Evolutionary conservation across 2,113 vertebrate species (phyloP).

Genomic region (Serinus canaria): DNA sequence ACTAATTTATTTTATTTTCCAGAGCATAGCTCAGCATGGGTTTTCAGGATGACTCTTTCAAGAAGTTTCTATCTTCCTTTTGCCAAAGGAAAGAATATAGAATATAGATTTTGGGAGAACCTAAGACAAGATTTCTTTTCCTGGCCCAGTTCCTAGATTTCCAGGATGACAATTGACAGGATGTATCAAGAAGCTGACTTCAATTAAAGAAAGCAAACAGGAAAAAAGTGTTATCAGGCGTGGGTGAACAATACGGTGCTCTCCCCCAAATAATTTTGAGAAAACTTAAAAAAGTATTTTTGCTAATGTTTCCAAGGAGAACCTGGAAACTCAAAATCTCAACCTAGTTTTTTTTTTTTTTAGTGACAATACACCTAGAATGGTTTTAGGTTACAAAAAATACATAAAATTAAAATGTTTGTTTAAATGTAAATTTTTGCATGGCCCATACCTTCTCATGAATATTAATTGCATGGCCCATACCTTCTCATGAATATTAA

Average conservation of each 20-base stretch:
- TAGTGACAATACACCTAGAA: neutral
- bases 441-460: neutral
- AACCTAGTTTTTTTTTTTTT: neutral
- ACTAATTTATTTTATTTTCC: neutral
- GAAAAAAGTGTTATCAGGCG: neutral
- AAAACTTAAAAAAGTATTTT: neutral
- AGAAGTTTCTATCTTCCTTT: neutral
- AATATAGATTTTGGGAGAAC: neutral
- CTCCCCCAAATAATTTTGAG: neutral
- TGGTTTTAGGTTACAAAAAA: neutral
- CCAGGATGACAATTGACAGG: neutral
- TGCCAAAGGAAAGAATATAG: neutral
- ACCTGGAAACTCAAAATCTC: neutral
- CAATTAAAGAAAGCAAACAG: conserved; percentile 9
- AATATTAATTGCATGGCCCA: neutral
- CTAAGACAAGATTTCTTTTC: neutral
- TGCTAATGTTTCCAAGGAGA: neutral
- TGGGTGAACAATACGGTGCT: neutral
- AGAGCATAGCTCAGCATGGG: neutral
- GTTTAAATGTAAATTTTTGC: neutral
- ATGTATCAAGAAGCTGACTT: neutral
- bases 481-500: neutral
- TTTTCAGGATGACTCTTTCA: neutral
- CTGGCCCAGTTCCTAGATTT: conserved; percentile 3
- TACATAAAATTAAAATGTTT: neutral